A percentile compares a stretch with the other conserved stretches of the same genome.
phyloP scores from a whole-genome alignment of 1,140 invertebrate genomes.

The Neodiprion virginianus region DNA sequence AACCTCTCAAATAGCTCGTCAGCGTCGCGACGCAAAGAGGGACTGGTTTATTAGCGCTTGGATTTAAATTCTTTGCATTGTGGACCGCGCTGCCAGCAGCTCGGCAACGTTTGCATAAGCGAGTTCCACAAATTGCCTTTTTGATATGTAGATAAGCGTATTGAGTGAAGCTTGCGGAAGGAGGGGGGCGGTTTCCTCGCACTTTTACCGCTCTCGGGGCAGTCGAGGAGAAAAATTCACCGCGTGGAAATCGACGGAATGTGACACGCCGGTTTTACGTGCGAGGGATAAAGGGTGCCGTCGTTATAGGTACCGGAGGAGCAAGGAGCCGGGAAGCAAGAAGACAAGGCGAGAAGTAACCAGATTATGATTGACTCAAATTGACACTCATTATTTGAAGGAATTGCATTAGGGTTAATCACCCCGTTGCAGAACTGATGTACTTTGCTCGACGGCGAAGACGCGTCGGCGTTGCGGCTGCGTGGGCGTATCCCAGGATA shows the following conservation, averaged over 20 bases:
- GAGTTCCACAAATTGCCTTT: conserved; percentile 63
- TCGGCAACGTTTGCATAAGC: conserved; percentile 62
- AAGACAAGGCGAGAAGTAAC: conserved; percentile 8
- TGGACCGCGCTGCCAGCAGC: conserved; percentile 35
- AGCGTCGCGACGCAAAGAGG: conserved; percentile 47
- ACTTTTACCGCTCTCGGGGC: neutral
- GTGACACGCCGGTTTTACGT: too few relatives aligned
- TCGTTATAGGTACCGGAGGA: too few relatives aligned
- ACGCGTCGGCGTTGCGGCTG: neutral
- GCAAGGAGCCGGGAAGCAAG: too few relatives aligned
- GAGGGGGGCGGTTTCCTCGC: neutral
- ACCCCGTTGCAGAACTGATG: conserved; percentile 3
- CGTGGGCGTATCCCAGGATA: conserved; percentile 44
- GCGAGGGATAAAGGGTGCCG: too few relatives aligned
- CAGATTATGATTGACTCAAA: conserved; percentile 8
- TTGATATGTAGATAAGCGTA: conserved; percentile 64
- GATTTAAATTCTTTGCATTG: conserved; percentile 64
- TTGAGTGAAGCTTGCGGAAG: neutral
- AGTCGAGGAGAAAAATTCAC: too few relatives aligned
- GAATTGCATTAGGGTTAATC: conserved; percentile 11
- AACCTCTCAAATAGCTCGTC: conserved; percentile 61
- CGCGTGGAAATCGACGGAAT: too few relatives aligned
- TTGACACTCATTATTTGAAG: conserved; percentile 12
- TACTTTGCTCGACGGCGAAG: neutral
- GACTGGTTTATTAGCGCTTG: conserved; percentile 62